Percentiles rank a stretch among this genome's conserved stretches.
Evolutionary conservation across 64 coral and sea anemone species (phyloP).

Genomic region (Pocillopora damicornis): DNA sequence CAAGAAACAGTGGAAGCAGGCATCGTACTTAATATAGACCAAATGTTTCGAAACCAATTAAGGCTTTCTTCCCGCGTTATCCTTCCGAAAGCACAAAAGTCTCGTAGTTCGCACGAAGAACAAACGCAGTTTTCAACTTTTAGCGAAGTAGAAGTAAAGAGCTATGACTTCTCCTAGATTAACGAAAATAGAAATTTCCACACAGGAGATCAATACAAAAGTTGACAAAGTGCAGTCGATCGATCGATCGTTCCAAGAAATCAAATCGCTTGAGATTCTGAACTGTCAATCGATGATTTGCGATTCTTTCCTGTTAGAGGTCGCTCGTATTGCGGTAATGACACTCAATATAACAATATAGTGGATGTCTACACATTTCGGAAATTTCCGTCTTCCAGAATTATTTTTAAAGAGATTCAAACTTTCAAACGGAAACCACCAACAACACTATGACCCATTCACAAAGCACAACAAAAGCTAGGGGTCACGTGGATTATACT

Average conservation of each 20-base stretch:
- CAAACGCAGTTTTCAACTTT: neutral
- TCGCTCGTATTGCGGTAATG: neutral
- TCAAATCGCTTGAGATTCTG: neutral
- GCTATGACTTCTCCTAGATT: neutral
- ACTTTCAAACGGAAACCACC: slow-evolving; percentile 24
- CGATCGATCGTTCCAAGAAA: neutral
- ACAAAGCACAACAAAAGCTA: neutral
- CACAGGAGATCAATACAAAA: neutral
- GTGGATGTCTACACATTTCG: neutral
- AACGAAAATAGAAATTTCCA: neutral
- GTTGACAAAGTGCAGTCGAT: neutral
- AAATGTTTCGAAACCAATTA: neutral
- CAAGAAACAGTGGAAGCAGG: too few relatives aligned
- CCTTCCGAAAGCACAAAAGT: neutral
- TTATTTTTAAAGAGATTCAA: slow-evolving; percentile 19
- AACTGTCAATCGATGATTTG: neutral
- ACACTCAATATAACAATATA: neutral
- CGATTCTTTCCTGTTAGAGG: neutral
- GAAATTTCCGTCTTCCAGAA: neutral
- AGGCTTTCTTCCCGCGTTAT: neutral
- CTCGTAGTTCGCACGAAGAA: neutral
- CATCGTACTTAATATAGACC: neutral
- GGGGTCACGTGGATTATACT: neutral
- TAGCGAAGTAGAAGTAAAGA: neutral
- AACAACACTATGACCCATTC: neutral